These are phyloP conservation scores for Caenorhabditis sp. DNA, from an alignment of 2,888 invertebrate species.

Conservation along the genomic window DNA sequence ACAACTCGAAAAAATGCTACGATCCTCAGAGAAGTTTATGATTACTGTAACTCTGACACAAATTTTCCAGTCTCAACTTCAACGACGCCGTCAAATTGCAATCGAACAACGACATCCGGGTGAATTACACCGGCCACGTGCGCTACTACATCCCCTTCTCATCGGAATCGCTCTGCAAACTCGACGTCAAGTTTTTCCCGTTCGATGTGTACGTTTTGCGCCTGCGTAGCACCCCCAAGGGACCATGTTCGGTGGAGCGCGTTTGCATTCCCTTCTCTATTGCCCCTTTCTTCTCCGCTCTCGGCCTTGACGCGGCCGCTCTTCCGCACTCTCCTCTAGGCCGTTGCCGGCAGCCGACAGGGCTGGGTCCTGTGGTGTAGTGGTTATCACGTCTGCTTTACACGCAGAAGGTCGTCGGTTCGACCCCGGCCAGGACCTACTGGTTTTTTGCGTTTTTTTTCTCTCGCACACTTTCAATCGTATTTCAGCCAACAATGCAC, in stretches of 20 bases:
- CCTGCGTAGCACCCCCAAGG: neutral
- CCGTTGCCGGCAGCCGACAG: no score
- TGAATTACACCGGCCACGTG: constrained; percentile 78
- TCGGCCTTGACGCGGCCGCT: neutral
- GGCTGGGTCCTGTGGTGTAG: constrained; percentile 4
- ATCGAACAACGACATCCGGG: constrained; percentile 77
- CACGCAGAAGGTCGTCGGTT: constrained; percentile 71
- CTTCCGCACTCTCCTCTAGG: neutral
- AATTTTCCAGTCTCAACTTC: constrained; percentile 76
- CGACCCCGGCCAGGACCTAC: constrained; percentile 69
- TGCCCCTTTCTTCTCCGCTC: neutral
- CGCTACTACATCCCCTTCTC: constrained; percentile 77
- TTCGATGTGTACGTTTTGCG: constrained; percentile 75
- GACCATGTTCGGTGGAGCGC: neutral
- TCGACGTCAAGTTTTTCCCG: constrained; percentile 79
- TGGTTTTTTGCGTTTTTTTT: constrained; percentile 1
- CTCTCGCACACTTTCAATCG: no score
- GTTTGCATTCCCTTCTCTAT: no score
- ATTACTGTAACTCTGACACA: no score
- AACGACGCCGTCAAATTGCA: constrained; percentile 76
- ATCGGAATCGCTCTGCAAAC: constrained; percentile 76
- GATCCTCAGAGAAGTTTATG: no score
- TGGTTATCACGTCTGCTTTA: constrained; percentile 71
- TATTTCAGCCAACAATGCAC: constrained; percentile 74
- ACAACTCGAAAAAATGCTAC: no score